Conservation (phyloP, 1,140 invertebrate genomes). For the Apis cerana region DNA sequence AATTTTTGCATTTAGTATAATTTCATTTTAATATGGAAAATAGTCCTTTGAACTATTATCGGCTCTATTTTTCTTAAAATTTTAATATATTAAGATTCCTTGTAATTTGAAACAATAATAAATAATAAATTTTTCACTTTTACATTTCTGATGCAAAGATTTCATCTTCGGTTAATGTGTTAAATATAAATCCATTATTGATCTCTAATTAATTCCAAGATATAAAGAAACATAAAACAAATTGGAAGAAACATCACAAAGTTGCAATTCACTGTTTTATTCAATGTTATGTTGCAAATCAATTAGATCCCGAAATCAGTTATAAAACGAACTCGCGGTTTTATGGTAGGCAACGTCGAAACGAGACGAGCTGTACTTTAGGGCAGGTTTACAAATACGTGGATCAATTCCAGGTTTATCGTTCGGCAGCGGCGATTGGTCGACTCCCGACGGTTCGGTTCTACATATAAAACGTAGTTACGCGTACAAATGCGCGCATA, state of each 20-base stretch:
- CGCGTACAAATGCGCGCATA: neutral
- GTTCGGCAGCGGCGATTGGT: constrained; percentile 48
- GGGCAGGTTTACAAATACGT: constrained; percentile 65
- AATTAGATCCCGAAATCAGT: constrained; percentile 61
- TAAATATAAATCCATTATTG: too few species aligned
- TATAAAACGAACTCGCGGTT: constrained; percentile 56
- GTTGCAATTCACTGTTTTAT: constrained; percentile 28
- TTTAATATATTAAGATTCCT: too few species aligned
- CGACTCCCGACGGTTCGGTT: constrained; percentile 12
- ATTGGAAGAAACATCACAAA: neutral
- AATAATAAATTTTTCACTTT: too few species aligned
- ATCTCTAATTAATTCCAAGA: neutral
- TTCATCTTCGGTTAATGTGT: too few species aligned
- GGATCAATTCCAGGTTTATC: constrained; percentile 68
- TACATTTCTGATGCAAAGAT: too few species aligned
- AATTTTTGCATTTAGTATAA: too few species aligned
- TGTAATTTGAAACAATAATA: too few species aligned
- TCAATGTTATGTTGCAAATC: constrained; percentile 21
- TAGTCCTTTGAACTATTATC: too few species aligned
- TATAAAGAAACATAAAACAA: neutral
- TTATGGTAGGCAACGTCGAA: constrained; percentile 26
- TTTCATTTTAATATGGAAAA: too few species aligned
- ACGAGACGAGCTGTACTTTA: constrained; percentile 41
- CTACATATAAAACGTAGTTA: constrained; percentile 24
- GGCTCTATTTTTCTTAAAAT: too few species aligned